Evolutionary conservation across 2,888 invertebrate genomes (phyloP), one percentile per base, ranked within the genome.

Genomic region (Seladonia tumulorum): DNA sequence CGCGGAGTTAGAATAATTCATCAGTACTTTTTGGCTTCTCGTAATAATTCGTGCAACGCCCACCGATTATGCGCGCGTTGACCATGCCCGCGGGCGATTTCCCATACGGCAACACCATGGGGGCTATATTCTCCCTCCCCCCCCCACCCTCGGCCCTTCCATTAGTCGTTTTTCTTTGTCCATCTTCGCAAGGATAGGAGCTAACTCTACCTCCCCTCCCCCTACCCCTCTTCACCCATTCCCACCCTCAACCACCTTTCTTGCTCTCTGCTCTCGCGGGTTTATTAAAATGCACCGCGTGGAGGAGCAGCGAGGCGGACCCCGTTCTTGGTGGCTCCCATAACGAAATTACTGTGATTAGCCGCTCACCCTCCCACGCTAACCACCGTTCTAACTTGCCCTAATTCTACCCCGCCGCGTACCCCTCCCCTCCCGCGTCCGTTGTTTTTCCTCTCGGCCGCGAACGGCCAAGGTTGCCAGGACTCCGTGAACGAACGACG

Each of bases 11-110:
- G 87, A 92, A 93, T 92, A 93, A 94, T 93, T 93, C 93, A 93
- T 94, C 93, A 90, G 93, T 92, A 92, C 85, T 94, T 94, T 94
- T 94, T 90, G 93, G 93, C 91, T 94, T 93, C 93, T 91, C 94
- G 92, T 94, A 93, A 93, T 93, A 92, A 93, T 91, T 90, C 87
- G 83, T 82, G 85, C 81, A 85, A 89, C 93, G 93, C 93, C 94
- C 93, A 92, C 91, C 94, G 93, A 94, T 94, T 93, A 93, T 81
- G 88, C 91, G 90, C 92, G 91, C 92, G 91, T 93, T 92, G 93
- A 91, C 91, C 90, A 84, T 91, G 82, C 91, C 94, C 89, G 82
- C 80, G 82, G 92, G 94, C 93, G 87, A 91, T 94, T 94, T 94
- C 94, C 94, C 94, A 94, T 94, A 90, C 90, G 90, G 88, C 91